Conservation (phyloP, 2,797 vertebrate genomes). For the Falco cherrug region DNA sequence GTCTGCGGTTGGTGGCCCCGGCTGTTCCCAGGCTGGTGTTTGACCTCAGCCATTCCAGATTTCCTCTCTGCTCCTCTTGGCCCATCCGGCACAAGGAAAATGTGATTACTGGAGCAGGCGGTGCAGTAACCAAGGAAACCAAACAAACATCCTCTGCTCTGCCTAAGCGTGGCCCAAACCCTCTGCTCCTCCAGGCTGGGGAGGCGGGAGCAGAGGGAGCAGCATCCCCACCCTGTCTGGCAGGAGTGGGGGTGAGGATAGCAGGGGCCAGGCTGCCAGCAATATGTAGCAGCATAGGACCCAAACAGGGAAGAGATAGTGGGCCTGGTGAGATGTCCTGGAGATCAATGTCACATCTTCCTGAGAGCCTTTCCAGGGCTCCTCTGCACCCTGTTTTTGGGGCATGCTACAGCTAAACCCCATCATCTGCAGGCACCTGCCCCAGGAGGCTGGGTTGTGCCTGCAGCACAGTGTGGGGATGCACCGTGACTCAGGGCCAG, state of each 20-base stretch:
- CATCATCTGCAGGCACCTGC: not conserved
- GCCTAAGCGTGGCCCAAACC: not conserved
- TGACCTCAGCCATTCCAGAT: constrained; percentile 25
- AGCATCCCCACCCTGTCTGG: constrained; percentile 42
- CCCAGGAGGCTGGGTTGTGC: not conserved
- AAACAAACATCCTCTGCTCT: constrained; percentile 68
- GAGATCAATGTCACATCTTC: not conserved
- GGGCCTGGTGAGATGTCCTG: not conserved
- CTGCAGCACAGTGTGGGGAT: not conserved
- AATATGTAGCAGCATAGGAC: not conserved
- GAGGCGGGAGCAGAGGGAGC: not conserved
- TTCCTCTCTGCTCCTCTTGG: constrained; percentile 28
- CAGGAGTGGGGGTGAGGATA: not conserved
- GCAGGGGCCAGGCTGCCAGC: not conserved
- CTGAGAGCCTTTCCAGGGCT: not conserved
- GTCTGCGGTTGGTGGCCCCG: not conserved
- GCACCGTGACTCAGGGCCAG: not conserved
- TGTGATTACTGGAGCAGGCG: constrained; percentile 49
- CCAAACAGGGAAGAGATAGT: fast-evolving
- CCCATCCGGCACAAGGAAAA: constrained; percentile 45
- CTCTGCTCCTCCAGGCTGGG: not conserved
- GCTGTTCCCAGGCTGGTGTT: constrained; percentile 40
- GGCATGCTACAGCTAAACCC: not conserved
- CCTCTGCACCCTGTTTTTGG: not conserved
- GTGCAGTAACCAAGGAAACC: constrained; percentile 69